These are phyloP conservation scores for Actenoides hombroni DNA, from an alignment of 2,113 vertebrate species.

Conservation along the genomic window DNA sequence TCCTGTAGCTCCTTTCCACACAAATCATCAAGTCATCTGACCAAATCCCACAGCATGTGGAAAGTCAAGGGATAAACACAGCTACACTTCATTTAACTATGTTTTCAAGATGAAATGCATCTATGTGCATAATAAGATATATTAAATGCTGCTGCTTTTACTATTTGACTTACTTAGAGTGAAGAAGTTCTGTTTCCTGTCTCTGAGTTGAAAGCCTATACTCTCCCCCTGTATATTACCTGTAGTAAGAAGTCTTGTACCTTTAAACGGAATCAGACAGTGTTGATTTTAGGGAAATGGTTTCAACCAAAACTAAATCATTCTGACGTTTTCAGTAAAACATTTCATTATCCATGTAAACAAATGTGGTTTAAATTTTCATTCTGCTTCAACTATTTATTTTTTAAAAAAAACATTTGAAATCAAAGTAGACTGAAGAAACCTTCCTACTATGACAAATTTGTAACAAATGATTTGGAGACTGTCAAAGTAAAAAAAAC, in stretches of 20 bases:
- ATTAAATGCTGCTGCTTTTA: background rate
- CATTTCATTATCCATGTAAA: background rate
- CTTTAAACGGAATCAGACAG: background rate
- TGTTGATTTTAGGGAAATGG: background rate
- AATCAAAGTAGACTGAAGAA: background rate
- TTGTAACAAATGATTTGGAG: background rate
- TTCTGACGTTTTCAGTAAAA: background rate
- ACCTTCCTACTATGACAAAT: background rate
- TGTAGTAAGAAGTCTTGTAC: background rate
- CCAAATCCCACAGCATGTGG: rapidly evolving
- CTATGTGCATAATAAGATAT: background rate
- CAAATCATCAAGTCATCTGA: background rate
- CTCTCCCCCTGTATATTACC: background rate
- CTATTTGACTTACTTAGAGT: background rate
- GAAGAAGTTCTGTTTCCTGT: background rate
- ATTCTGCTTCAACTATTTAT: background rate
- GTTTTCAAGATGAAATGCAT: background rate
- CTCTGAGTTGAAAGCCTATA: background rate
- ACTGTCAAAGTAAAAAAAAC: background rate
- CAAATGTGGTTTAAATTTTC: background rate
- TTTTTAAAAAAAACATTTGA: background rate
- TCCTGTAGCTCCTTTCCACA: background rate
- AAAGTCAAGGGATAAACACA: background rate
- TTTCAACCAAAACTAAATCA: background rate
- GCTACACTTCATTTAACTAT: background rate